Conservation (phyloP, 2,888 invertebrate species). For the Ormyrus rosae region DNA sequence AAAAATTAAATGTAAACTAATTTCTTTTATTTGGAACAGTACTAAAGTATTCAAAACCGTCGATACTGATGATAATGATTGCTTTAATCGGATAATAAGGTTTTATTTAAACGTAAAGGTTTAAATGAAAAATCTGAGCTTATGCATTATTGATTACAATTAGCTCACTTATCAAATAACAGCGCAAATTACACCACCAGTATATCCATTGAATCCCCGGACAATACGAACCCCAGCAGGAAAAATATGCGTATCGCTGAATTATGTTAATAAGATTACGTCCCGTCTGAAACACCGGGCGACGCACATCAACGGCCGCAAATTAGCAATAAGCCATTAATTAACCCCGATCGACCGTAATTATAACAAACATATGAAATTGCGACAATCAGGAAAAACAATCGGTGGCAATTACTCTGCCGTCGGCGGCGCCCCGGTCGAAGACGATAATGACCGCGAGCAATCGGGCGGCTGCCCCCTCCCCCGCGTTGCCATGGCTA, state of each 20-base stretch:
- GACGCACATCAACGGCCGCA: no score
- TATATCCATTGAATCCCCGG: no score
- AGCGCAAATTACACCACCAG: neutral
- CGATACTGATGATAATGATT: no score
- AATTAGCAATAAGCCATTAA: constrained; percentile 14
- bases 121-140: neutral
- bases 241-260: constrained; percentile 2
- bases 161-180: constrained; percentile 1
- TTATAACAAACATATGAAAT: constrained; percentile 25
- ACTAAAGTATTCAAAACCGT: no score
- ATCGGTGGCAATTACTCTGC: neutral
- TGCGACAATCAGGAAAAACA: constrained; percentile 35
- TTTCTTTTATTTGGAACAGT: no score
- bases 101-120: neutral
- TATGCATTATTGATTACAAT: constrained; percentile 15
- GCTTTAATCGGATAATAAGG: no score
- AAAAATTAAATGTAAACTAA: no score
- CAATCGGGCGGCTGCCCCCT: no score
- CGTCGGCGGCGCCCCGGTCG: no score
- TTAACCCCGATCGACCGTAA: constrained; percentile 10
- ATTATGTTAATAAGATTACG: constrained; percentile 36
- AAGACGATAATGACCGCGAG: constrained; percentile 6
- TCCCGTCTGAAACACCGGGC: neutral
- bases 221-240: neutral
- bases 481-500: constrained; percentile 22